Conservation (phyloP, 2,113 vertebrate genomes). For the Aldabrachelys gigantea region DNA sequence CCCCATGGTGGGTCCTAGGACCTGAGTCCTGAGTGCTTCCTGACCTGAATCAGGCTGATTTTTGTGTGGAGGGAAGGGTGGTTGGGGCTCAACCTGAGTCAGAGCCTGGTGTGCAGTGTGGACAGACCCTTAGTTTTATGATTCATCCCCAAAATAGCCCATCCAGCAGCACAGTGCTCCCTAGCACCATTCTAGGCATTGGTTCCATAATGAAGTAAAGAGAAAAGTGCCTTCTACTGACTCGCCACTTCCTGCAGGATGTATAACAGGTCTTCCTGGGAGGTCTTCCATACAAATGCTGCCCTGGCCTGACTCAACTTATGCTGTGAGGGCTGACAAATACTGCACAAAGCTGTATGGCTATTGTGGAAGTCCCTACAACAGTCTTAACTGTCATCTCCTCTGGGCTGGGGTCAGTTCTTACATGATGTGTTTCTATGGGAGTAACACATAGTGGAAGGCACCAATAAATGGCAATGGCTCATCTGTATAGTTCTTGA, state of each 20-base stretch:
- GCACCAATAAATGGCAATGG: neutral
- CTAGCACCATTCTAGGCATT: neutral
- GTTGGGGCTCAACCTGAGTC: neutral
- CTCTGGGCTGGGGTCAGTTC: neutral
- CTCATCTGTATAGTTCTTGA: neutral
- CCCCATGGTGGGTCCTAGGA: neutral
- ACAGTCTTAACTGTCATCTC: neutral
- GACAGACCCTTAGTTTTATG: neutral
- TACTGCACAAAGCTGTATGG: neutral
- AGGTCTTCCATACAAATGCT: neutral
- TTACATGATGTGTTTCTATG: neutral
- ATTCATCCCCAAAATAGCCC: neutral
- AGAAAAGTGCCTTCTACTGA: neutral
- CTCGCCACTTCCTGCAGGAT: neutral
- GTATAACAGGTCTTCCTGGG: neutral
- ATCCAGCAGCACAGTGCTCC: neutral
- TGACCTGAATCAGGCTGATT: neutral
- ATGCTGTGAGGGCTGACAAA: neutral
- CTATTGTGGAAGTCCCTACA: neutral
- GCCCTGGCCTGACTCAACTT: neutral
- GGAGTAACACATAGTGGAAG: neutral
- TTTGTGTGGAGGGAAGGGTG: neutral
- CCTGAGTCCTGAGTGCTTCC: neutral
- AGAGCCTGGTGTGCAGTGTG: neutral
- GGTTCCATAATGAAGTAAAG: neutral